Evolutionary conservation across 1,140 invertebrate species (phyloP), one percentile per base, ranked within the genome.

Genomic region (Diorhabda sublineata): DNA sequence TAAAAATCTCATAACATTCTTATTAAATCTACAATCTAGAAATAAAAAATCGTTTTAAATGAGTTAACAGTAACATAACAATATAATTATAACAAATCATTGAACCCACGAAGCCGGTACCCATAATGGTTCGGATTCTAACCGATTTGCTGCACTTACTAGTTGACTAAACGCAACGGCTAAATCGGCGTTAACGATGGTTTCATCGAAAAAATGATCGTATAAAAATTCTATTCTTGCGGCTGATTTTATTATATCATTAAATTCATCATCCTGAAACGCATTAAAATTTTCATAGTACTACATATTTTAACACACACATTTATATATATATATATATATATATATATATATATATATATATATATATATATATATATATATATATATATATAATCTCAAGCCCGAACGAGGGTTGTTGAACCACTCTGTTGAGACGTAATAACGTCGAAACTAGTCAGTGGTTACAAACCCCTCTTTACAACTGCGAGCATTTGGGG

Each of bases 91-190:
- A 58, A 43, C 57, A 65, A 43, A 47, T 85, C 87, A 93, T 84
- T 93, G 92, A 69, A 97, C 90, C 97, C 97, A 99, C 9, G 91
- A 91, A 26, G 91, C 91, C 7, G 97, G 97, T 9, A 98, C 96
- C 97, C 97, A 99, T 9, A 96, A 87, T 6, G 96, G 95, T 80
- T 98, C 95, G 3, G 90, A 92, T 82, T 98, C 95, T 11, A 98
- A 89, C 76, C 90, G 87, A 81, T 92, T 91, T 2, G 94, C 91
- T 59, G 91, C 88, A 71, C 87, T 86, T 4, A 96, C 83, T 3
- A 99, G 87, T 76, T 95, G 92, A 73, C 94, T 90, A 75, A 98
- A 95, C 42, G 96, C 93, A 61, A 87, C 85, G 2, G 92, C 87
- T 61, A 98, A 84, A 77, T 98, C 94, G 26, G 90, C 92, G 79